Evolutionary conservation across 2,888 invertebrate species (phyloP).

Genomic region (Peribatodes rhomboidaria): DNA sequence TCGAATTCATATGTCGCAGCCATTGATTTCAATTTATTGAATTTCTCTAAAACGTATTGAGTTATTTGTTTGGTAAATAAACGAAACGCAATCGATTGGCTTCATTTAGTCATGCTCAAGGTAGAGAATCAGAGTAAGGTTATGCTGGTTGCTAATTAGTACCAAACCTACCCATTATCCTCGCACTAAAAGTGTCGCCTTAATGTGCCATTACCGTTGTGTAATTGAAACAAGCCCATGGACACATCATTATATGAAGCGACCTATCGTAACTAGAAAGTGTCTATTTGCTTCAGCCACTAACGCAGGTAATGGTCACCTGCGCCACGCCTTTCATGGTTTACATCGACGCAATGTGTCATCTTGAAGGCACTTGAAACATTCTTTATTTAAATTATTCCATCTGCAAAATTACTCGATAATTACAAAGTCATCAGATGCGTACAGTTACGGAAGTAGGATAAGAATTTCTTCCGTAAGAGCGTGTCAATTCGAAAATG

Average conservation of each 20-base stretch:
- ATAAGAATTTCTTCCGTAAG: conserved; percentile 58
- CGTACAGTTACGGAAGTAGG: conserved; percentile 51
- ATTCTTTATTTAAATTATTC: conserved; percentile 37
- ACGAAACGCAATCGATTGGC: too few relatives aligned
- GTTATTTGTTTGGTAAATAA: too few relatives aligned
- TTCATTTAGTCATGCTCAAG: too few relatives aligned
- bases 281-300: conserved; percentile 58
- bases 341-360: conserved; percentile 17
- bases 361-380: conserved; percentile 17
- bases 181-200: conserved; percentile 55
- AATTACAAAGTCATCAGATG: conserved; percentile 37
- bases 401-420: conserved; percentile 34
- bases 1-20: neutral
- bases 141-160: neutral
- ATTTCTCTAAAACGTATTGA: too few relatives aligned
- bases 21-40: too few relatives aligned
- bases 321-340: conserved; percentile 18
- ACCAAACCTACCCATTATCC: neutral
- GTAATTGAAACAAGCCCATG: conserved; percentile 70
- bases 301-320: conserved; percentile 40
- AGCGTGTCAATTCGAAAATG: conserved; percentile 57
- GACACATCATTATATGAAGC: conserved; percentile 74
- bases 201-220: conserved; percentile 63
- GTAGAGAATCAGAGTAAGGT: too few relatives aligned
- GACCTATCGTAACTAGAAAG: conserved; percentile 82